A percentile compares a stretch with the other conserved stretches of the same genome.
Evolutionary conservation across 1,140 invertebrate species (phyloP).

Genomic region (Papilio xuthus): DNA sequence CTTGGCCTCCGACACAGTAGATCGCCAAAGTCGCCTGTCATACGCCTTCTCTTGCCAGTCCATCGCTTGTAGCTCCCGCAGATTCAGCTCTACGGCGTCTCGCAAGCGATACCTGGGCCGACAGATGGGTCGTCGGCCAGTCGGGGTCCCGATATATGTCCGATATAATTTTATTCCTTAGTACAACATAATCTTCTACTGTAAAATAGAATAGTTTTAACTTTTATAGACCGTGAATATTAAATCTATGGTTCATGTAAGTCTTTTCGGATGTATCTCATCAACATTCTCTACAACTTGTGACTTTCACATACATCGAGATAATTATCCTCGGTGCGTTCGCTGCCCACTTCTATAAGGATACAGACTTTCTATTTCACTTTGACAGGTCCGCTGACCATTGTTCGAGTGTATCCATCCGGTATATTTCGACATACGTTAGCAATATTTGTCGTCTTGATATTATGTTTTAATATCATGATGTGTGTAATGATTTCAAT

Average conservation of each 20-base stretch:
- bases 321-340: slow-evolving; percentile 40
- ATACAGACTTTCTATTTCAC: slow-evolving; percentile 52
- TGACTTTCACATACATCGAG: slow-evolving; percentile 42
- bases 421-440: neutral
- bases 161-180: neutral
- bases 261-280: slow-evolving; percentile 5
- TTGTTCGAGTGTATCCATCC: neutral
- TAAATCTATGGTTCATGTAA: neutral
- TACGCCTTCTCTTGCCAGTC: too few relatives aligned
- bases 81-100: too few relatives aligned
- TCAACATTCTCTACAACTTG: slow-evolving; percentile 20
- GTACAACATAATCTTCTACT: neutral
- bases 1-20: too few relatives aligned
- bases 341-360: slow-evolving; percentile 44
- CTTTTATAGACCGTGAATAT: neutral
- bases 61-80: too few relatives aligned
- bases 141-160: too few relatives aligned
- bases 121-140: too few relatives aligned
- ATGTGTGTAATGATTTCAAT: neutral
- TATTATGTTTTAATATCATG: neutral
- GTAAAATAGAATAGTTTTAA: neutral
- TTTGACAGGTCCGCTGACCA: slow-evolving; percentile 30
- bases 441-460: neutral
- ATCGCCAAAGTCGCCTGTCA: too few relatives aligned
- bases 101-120: too few relatives aligned